These are phyloP conservation scores for Agrotis puta DNA, from an alignment of 2,888 invertebrate species.

Conservation along the genomic window DNA sequence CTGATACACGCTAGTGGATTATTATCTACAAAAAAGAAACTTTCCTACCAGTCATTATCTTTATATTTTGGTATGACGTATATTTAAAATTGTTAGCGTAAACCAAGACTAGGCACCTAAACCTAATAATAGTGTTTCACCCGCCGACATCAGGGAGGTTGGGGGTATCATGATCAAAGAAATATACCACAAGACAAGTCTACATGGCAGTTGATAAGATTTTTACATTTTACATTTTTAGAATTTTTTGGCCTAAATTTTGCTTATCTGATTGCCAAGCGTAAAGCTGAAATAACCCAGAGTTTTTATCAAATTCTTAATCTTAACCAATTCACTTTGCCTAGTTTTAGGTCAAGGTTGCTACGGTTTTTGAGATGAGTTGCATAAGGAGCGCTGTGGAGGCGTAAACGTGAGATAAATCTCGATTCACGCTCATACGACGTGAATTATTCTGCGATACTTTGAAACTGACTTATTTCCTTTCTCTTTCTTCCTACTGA, in stretches of 20 bases:
- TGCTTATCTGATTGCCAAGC: constrained; percentile 18
- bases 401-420: constrained; percentile 42
- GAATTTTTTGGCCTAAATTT: background rate
- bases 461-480: constrained; percentile 3
- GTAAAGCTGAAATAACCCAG: constrained; percentile 11
- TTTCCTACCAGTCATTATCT: background rate
- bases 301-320: constrained; percentile 27
- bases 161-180: constrained; percentile 2
- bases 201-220: constrained; percentile 5
- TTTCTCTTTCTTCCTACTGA: background rate
- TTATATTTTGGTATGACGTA: background rate
- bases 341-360: constrained; percentile 32
- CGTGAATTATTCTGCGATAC: constrained; percentile 38
- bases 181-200: background rate
- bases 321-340: constrained; percentile 30
- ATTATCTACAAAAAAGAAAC: constrained; percentile 24
- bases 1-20: constrained; percentile 22
- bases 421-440: constrained; percentile 23
- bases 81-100: constrained; percentile 2
- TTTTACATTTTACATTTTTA: constrained; percentile 16
- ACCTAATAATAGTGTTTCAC: constrained; percentile 2
- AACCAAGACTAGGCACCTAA: constrained; percentile 1
- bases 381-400: constrained; percentile 46
- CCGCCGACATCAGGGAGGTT: background rate
- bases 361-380: constrained; percentile 33